A percentile compares a stretch with the other conserved stretches of the same genome.
phyloP scores from a whole-genome alignment of 2,888 invertebrate species.

The Orchestes rusci region DNA sequence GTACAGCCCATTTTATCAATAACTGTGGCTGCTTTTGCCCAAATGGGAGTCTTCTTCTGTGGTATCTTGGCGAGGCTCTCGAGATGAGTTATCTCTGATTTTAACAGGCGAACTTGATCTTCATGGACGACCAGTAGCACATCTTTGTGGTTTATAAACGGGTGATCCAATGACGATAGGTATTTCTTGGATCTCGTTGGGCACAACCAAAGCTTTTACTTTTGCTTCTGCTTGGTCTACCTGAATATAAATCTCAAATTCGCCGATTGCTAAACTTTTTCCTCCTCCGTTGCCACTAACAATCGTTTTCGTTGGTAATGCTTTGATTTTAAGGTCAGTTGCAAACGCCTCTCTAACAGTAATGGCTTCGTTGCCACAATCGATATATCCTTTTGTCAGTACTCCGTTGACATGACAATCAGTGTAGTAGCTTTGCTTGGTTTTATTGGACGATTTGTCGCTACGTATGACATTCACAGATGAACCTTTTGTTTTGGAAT shows the following conservation, averaged over 20 bases:
- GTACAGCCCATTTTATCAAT: not conserved
- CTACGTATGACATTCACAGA: no score
- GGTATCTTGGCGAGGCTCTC: no score
- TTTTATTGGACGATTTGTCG: no score
- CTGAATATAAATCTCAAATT: slow-evolving; percentile 6
- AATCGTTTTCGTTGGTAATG: not conserved
- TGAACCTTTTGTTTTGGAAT: no score
- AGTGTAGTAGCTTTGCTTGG: no score
- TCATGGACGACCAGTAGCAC: not conserved
- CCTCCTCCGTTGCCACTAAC: slow-evolving; percentile 16
- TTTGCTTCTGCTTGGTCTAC: slow-evolving; percentile 6
- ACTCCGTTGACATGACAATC: slow-evolving; percentile 14
- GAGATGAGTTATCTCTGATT: no score
- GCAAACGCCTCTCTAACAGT: slow-evolving; percentile 10
- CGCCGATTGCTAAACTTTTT: slow-evolving; percentile 6
- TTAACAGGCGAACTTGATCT: no score
- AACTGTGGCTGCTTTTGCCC: not conserved
- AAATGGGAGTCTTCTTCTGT: no score
- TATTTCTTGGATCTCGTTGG: slow-evolving; percentile 5
- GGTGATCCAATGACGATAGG: slow-evolving; percentile 17
- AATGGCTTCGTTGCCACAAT: slow-evolving; percentile 10
- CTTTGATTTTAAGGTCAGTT: slow-evolving; percentile 4
- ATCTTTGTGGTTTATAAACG: slow-evolving; percentile 2
- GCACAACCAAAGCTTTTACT: slow-evolving; percentile 11
- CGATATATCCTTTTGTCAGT: slow-evolving; percentile 7